These are phyloP conservation scores for Trissoscelio sp. DNA, from an alignment of 2,888 invertebrate genomes.

Conservation along the genomic window DNA sequence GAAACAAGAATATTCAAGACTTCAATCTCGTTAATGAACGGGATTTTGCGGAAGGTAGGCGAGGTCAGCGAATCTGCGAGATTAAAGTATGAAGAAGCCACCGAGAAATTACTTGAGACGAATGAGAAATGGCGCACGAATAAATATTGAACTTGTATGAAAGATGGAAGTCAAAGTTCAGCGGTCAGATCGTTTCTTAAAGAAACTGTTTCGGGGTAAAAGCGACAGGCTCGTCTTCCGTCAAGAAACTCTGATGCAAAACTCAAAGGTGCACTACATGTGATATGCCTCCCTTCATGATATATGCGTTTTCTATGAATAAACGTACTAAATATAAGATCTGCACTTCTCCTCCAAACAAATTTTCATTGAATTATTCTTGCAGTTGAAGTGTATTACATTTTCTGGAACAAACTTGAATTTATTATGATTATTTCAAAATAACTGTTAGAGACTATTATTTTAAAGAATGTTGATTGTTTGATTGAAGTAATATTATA, in stretches of 20 bases:
- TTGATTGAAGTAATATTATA: too few relatives aligned
- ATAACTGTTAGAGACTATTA: too few relatives aligned
- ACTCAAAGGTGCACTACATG: background rate
- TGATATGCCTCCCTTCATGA: too few relatives aligned
- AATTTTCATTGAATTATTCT: too few relatives aligned
- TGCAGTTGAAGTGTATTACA: too few relatives aligned
- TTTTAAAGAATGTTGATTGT: background rate
- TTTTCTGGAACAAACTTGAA: too few relatives aligned
- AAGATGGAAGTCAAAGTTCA: conserved; percentile 33
- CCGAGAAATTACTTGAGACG: conserved; percentile 24
- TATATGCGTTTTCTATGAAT: too few relatives aligned
- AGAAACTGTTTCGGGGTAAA: conserved; percentile 1
- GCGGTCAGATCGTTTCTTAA: conserved; percentile 11
- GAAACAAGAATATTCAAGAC: conserved; percentile 12
- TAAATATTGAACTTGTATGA: conserved; percentile 53
- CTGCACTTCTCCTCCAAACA: too few relatives aligned
- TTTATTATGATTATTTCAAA: too few relatives aligned
- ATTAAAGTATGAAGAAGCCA: conserved; percentile 27
- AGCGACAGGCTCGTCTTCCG: background rate
- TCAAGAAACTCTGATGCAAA: background rate
- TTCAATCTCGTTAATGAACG: conserved; percentile 36
- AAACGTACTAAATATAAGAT: too few relatives aligned
- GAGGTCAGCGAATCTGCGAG: conserved; percentile 21
- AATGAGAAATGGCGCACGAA: conserved; percentile 48
- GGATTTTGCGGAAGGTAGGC: background rate